Conservation (phyloP, 1,140 invertebrate species). For the Meloidogyne exigua region DNA sequence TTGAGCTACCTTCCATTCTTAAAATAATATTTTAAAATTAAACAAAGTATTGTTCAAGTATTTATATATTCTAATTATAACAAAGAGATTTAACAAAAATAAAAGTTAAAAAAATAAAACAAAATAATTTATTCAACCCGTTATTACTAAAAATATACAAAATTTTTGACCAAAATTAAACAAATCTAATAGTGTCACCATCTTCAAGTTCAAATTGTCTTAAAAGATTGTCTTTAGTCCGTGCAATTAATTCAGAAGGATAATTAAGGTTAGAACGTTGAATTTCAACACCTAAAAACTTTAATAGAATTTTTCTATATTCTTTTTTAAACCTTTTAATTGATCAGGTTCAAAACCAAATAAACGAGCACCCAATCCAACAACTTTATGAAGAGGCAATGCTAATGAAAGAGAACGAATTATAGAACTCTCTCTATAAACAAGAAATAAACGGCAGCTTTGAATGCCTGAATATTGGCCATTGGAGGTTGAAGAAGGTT, state of each 20-base stretch:
- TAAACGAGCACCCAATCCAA: conserved; percentile 28
- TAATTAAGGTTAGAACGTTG: conserved; percentile 20
- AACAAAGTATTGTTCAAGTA: neutral
- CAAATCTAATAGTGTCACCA: conserved; percentile 21
- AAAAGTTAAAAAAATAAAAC: neutral
- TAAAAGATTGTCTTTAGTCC: conserved; percentile 38
- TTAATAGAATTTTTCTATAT: neutral
- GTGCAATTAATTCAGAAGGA: conserved; percentile 26
- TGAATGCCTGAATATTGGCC: conserved; percentile 22
- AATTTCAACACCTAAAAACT: conserved; percentile 19
- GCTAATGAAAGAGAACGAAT: conserved; percentile 26
- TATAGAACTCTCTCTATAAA: conserved; percentile 5
- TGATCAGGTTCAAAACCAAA: conserved; percentile 32
- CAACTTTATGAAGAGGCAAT: conserved; percentile 35
- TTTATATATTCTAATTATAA: neutral
- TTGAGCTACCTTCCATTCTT: neutral
- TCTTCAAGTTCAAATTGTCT: conserved; percentile 40
- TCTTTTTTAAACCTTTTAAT: neutral
- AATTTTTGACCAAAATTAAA: conserved; percentile 6
- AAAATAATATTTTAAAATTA: neutral
- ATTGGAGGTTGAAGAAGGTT: neutral
- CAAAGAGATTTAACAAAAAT: neutral
- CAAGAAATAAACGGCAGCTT: conserved; percentile 8
- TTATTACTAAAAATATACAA: neutral
- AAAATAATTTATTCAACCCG: neutral